phyloP scores from a whole-genome alignment of 30 jellyfish, hydroid and myxozoan species.

The Aurelia sp. region DNA sequence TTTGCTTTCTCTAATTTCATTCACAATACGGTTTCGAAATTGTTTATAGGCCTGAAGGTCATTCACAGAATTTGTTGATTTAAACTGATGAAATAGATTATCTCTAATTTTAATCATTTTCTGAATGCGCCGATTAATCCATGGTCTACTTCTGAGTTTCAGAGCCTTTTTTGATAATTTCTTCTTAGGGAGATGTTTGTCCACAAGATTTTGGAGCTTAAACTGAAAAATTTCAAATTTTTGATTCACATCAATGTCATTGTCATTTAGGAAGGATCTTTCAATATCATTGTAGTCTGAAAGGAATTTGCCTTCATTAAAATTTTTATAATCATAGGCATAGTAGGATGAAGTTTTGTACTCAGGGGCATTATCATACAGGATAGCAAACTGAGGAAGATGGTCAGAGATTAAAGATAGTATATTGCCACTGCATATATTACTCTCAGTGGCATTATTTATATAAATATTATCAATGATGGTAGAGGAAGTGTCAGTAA shows the following conservation, averaged over 20 bases:
- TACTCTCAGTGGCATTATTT: too few species aligned
- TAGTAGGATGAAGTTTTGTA: conserved; percentile 3
- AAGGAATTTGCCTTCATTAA: conserved; percentile 22
- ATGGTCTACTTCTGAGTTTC: not conserved
- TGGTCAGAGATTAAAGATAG: not conserved
- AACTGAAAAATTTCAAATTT: conserved; percentile 1
- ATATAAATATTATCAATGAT: conserved; percentile 32
- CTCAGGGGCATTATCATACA: conserved; percentile 18
- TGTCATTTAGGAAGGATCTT: not conserved
- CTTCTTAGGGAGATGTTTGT: conserved; percentile 6
- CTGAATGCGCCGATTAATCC: conserved; percentile 17
- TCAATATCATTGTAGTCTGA: conserved; percentile 4
- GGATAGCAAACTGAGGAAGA: not conserved
- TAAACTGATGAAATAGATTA: conserved; percentile 22
- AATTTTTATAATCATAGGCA: conserved; percentile 17
- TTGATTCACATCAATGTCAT: not conserved
- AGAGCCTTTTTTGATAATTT: not conserved
- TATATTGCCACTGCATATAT: not conserved
- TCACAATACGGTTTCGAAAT: not conserved
- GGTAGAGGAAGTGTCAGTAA: conserved; percentile 29
- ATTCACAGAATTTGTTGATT: conserved; percentile 29
- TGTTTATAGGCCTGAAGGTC: conserved; percentile 44
- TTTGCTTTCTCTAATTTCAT: not conserved
- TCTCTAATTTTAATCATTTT: too few species aligned
- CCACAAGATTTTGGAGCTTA: not conserved